Evolutionary conservation across 1,140 invertebrate genomes (phyloP), one percentile per base, ranked within the genome.

Genomic region (Coelopa frigida): DNA sequence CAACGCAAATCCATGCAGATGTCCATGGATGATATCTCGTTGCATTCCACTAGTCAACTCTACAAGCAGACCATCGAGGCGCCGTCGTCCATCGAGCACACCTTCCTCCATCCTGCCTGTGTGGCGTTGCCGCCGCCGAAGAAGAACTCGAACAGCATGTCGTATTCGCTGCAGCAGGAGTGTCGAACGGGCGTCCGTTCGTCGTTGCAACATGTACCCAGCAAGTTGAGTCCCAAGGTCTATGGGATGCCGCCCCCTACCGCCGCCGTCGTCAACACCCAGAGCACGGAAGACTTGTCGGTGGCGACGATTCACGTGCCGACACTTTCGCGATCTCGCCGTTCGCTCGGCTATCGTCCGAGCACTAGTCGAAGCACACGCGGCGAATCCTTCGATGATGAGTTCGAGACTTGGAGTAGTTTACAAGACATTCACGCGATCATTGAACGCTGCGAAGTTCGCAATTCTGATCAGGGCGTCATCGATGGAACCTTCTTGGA

Each of bases 361-460:
- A 29, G 27, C 27, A 29, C 14, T 14, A 29, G n/a, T 29, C 27
- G 27, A 29, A 8, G 27, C n/a, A n/a, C n/a, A n/a, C n/a, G n/a
- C n/a, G n/a, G n/a, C n/a, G n/a, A n/a, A n/a, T 14, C 14, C 27
- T 29, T 29, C 18, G 31, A 21, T 35, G 32, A 33, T 10, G 42
- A 44, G 21, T 15, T 44, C 8, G 47, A 49, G 7, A 68, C 61
- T 10, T 79, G 78, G 77, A 75, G 75, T 22, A 80, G 78, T 49
- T 55, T 80, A 1, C 78, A 80, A 49, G 78, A 80, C 42, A 70
- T 80, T 37, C 62, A 61, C 40, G 59, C 54, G 18, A 15, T 11
- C 29, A 27, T 11, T 5, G n/a, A 44, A 11, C 7, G 8, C 6
- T n/a, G n/a, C n/a, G 41, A 29, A 29, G 11, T 24, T 11, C 8